A percentile compares a stretch with the other conserved stretches of the same genome.
These are phyloP conservation scores for Agonopterix subpropinquella DNA, from an alignment of 2,888 invertebrate species.

Conservation along the genomic window DNA sequence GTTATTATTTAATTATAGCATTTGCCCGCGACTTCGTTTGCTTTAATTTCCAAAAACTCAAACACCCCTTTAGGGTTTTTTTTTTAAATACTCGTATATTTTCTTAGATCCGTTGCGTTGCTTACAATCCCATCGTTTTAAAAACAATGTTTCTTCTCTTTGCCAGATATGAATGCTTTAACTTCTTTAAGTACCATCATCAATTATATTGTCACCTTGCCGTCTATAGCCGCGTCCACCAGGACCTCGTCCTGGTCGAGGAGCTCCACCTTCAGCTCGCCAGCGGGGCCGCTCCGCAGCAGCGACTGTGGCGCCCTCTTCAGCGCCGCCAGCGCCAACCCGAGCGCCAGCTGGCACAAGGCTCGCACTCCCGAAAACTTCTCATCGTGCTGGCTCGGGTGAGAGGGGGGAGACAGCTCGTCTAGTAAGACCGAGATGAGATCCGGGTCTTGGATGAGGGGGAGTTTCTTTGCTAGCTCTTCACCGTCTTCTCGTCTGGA, in stretches of 20 bases:
- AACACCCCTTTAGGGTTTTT: too few species aligned
- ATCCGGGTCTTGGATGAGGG: conserved; percentile 77
- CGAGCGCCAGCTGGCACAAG: conserved; percentile 51
- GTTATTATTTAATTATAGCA: too few species aligned
- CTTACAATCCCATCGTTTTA: too few species aligned
- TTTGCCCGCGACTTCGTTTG: too few species aligned
- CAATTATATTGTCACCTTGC: conserved; percentile 49
- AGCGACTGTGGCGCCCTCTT: conserved; percentile 60
- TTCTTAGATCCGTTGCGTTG: too few species aligned
- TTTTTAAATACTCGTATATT: too few species aligned
- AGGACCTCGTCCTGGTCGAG: conserved; percentile 88
- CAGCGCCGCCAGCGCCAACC: conserved; percentile 53
- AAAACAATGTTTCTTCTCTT: too few species aligned
- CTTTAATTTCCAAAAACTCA: not conserved
- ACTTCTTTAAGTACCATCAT: too few species aligned
- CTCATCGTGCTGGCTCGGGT: conserved; percentile 21
- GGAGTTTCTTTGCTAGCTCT: conserved; percentile 80
- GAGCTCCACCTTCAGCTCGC: conserved; percentile 30
- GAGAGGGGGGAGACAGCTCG: conserved; percentile 55
- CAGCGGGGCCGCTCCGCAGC: conserved; percentile 29
- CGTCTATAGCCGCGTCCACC: conserved; percentile 86
- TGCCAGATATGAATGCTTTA: too few species aligned
- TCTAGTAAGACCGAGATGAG: conserved; percentile 70
- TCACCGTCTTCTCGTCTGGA: conserved; percentile 83
- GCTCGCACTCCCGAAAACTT: conserved; percentile 25